These are phyloP conservation scores for Oligia fasciuncula DNA, from an alignment of 2,888 invertebrate genomes.

Conservation along the genomic window DNA sequence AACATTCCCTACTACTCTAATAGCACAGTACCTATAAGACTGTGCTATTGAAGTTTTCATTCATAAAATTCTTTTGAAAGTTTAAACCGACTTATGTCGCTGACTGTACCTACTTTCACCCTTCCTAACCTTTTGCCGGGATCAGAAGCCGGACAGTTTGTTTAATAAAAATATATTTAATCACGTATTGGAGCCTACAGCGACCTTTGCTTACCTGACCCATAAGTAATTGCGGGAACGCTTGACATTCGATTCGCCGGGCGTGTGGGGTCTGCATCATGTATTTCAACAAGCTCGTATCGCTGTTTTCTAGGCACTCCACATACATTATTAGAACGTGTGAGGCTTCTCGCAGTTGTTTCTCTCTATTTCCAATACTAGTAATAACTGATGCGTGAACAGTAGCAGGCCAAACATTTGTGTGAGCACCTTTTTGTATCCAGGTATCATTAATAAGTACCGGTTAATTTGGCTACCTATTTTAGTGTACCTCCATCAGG, in stretches of 20 bases:
- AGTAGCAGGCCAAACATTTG: conserved; percentile 13
- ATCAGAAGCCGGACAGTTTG: conserved; percentile 14
- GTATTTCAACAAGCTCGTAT: conserved; percentile 22
- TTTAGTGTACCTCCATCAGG: background rate
- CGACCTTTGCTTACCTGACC: conserved; percentile 50
- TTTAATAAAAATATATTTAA: conserved; percentile 42
- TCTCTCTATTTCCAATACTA: conserved; percentile 21
- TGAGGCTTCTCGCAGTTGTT: background rate
- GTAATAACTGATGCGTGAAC: conserved; percentile 9
- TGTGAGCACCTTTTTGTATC: background rate
- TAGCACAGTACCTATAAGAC: too few relatives aligned
- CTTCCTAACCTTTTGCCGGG: conserved; percentile 13
- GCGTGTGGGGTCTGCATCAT: conserved; percentile 3
- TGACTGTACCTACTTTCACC: background rate
- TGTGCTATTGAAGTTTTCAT: background rate
- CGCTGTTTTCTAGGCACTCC: conserved; percentile 19
- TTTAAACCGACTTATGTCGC: background rate
- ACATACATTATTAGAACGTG: conserved; percentile 4
- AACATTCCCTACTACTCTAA: background rate
- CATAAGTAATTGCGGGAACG: conserved; percentile 50
- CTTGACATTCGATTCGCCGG: conserved; percentile 49
- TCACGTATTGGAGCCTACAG: conserved; percentile 23
- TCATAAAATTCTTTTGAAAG: background rate
- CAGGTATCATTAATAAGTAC: background rate
- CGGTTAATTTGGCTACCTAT: background rate